phyloP scores from a whole-genome alignment of 2,113 vertebrate genomes.

The Mirounga angustirostris region DNA sequence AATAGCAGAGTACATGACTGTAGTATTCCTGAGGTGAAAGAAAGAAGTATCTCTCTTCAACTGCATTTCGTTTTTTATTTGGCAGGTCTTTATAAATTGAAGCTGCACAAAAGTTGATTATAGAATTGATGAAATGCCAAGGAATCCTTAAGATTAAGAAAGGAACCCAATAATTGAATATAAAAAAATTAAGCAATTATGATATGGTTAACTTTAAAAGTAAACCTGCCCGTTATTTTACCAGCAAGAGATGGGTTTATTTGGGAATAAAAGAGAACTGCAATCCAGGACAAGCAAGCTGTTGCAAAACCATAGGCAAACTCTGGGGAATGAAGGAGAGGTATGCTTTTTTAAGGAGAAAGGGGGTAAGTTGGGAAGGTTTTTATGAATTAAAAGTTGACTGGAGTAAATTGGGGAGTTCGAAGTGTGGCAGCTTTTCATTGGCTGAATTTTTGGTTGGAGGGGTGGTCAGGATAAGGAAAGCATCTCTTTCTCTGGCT shows the following conservation, averaged over 20 bases:
- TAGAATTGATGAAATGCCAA: background rate
- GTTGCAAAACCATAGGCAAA: background rate
- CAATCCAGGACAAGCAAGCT: background rate
- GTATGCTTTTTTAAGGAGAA: background rate
- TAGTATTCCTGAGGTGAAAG: background rate
- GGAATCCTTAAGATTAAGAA: background rate
- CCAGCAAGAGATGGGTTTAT: background rate
- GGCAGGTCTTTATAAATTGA: background rate
- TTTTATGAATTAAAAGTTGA: background rate
- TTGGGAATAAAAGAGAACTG: background rate
- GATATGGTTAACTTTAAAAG: background rate
- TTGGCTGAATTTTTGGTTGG: background rate
- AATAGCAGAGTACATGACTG: background rate
- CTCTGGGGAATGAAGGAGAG: background rate
- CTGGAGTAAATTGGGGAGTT: background rate
- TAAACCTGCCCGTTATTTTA: background rate
- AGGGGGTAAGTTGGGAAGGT: background rate
- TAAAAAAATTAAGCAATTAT: background rate
- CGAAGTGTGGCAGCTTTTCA: background rate
- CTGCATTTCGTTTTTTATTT: background rate
- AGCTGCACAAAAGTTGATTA: background rate
- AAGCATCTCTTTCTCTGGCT: background rate
- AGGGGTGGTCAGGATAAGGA: background rate
- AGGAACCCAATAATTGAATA: background rate
- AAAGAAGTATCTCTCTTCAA: background rate